Base-by-base conservation (phyloP, 2,113 vertebrate genomes). In the Oreotrochilus melanogaster region DNA sequence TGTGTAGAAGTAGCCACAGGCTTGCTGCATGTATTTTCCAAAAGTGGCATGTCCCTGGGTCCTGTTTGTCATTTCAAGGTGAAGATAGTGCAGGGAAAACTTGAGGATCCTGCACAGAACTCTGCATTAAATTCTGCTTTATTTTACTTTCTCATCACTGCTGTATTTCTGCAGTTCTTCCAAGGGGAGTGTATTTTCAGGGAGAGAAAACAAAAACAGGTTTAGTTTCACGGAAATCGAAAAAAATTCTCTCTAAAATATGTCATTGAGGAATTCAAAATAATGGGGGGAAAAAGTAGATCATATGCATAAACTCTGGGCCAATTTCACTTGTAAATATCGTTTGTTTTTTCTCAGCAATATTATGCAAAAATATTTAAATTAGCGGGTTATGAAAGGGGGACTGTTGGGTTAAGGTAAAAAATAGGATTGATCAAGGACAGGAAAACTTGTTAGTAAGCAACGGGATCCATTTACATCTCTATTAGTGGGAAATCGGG, bases 1-100 rank as follows among this genome's bases (percentile, higher is more conserved):
- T 4, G 3, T 0, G 1, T 11, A 25, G 43, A 48, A 9, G 21
- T 37, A n/a, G 31, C 37, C 35, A 7, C 1, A 9, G 61, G 5
- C 3, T 75, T 73, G 39, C 61, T 35, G 60, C 1, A 0, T 30
- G 1, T 42, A 7, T 47, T 66, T 65, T 47, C 50, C 43, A 22
- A 7, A 35, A 42, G n/a, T 16, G 18, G 14, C 3, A 3, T 5
- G 27, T 67, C 31, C 65, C 33, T 27, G 85, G 22, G 27, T 88
- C 37, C 35, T 31, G 7, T 7, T 31, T 39, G 4, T 31, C 19
- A 3, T n/a, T 48, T n/a, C 0, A 3, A 33, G 33, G 31, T 35
- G 54, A 76, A 27, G 21, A 25, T 4, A 11, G 39, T 31, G 60
- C 78, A 51, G 62, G 23, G 66, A 62, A 53, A 74, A 50, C 16